These are phyloP conservation scores for Tetraodon nigroviridis DNA, from an alignment of 2,113 vertebrate species.

Conservation along the genomic window DNA sequence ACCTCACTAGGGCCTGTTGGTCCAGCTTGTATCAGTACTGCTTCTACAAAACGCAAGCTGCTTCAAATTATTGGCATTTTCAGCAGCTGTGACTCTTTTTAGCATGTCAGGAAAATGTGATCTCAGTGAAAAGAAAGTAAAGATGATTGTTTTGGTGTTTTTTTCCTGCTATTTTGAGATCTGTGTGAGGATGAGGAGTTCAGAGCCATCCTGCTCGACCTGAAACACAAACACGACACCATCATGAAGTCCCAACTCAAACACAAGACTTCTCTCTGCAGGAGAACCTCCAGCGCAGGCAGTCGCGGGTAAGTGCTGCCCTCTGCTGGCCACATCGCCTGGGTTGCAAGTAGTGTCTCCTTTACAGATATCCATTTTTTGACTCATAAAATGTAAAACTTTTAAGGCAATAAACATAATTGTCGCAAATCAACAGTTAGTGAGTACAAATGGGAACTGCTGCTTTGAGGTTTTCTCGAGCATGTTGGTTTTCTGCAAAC, in stretches of 20 bases:
- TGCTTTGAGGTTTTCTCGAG: background rate
- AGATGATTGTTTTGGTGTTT: too few species aligned
- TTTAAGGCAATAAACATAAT: too few species aligned
- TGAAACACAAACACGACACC: constrained; percentile 95
- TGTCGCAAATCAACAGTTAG: background rate
- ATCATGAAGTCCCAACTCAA: constrained; percentile 98
- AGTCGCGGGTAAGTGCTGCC: constrained; percentile 87
- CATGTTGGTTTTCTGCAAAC: constrained; percentile 2
- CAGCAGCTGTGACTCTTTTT: too few species aligned
- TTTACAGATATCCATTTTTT: background rate
- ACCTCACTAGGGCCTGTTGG: constrained; percentile 5
- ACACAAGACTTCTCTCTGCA: constrained; percentile 92
- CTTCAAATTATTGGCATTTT: too few species aligned
- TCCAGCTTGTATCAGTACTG: constrained; percentile 2
- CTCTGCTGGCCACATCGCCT: constrained; percentile 47
- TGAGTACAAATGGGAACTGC: background rate
- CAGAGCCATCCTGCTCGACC: constrained; percentile 86
- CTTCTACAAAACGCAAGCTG: background rate
- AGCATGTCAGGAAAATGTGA: too few species aligned
- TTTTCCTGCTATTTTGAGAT: constrained; percentile 66
- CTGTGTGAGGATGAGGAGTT: constrained; percentile 96
- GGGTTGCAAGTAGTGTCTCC: background rate
- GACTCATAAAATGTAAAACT: background rate
- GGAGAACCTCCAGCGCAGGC: constrained; percentile 91
- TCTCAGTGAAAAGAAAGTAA: too few species aligned